These are phyloP conservation scores for Drosophila pandora DNA, from an alignment of 1,140 invertebrate genomes.

Conservation along the genomic window DNA sequence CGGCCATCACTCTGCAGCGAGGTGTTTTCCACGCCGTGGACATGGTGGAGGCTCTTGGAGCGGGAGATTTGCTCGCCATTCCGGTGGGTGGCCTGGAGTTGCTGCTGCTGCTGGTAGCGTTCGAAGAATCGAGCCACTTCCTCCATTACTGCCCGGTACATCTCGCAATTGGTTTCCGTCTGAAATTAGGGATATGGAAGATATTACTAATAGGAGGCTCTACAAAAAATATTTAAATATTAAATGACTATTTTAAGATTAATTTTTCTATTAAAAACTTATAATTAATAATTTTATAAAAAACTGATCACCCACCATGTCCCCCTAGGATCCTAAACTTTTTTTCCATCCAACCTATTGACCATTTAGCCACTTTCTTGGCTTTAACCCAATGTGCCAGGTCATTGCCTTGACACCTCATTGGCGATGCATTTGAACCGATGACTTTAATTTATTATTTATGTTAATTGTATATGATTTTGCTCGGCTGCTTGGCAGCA, in stretches of 20 bases:
- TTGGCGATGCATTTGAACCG: slow-evolving; percentile 32
- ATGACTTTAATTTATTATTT: slow-evolving; percentile 54
- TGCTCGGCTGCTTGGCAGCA: slow-evolving; percentile 15
- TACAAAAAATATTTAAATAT: too few relatives aligned
- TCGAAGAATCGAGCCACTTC: slow-evolving; percentile 91
- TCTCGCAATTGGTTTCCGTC: slow-evolving; percentile 90
- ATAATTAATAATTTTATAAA: too few relatives aligned
- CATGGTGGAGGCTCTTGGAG: slow-evolving; percentile 85
- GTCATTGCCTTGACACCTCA: slow-evolving; percentile 41
- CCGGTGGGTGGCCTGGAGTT: slow-evolving; percentile 42
- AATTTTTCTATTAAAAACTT: too few relatives aligned
- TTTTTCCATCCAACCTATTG: neutral
- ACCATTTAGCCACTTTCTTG: neutral
- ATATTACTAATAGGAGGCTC: too few relatives aligned
- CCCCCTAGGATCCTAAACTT: neutral
- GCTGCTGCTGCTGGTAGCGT: slow-evolving; percentile 84
- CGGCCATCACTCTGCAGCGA: slow-evolving; percentile 43
- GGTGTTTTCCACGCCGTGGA: slow-evolving; percentile 69
- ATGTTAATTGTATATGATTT: slow-evolving; percentile 50
- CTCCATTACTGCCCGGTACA: slow-evolving; percentile 91
- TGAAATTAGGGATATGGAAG: slow-evolving; percentile 67
- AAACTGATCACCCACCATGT: too few relatives aligned
- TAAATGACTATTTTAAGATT: too few relatives aligned
- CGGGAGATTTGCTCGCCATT: slow-evolving; percentile 73
- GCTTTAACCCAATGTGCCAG: slow-evolving; percentile 23